phyloP scores from a whole-genome alignment of 2,113 vertebrate species.

The Australoheros scitulus region DNA sequence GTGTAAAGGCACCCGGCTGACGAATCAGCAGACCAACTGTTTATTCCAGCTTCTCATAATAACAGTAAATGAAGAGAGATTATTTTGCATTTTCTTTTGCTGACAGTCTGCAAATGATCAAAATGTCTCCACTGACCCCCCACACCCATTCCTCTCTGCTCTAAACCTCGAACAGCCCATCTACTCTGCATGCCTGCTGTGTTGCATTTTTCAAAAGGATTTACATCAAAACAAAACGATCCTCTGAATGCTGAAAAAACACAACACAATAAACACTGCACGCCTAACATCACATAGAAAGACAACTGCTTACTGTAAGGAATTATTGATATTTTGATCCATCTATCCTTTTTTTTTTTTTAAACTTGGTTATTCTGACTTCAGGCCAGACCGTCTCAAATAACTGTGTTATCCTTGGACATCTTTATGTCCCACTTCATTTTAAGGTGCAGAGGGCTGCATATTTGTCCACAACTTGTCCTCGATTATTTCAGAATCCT shows the following conservation, averaged over 20 bases:
- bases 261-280: neutral
- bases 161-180: neutral
- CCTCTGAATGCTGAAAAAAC: neutral
- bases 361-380: neutral
- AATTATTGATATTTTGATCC: neutral
- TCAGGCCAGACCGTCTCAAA: neutral
- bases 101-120: neutral
- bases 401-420: neutral
- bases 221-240: neutral
- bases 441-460: conserved; percentile 6
- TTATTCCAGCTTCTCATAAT: neutral
- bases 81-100: neutral
- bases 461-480: neutral
- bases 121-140: neutral
- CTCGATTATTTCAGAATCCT: neutral
- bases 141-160: neutral
- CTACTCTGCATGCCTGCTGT: neutral
- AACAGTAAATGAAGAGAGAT: neutral
- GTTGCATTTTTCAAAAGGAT: neutral
- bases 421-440: conserved; percentile 26
- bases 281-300: neutral
- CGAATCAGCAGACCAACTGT: neutral
- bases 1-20: neutral
- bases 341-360: neutral
- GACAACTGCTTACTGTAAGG: neutral